phyloP scores from a whole-genome alignment of 2,113 vertebrate species.

The Lycaon pictus region DNA sequence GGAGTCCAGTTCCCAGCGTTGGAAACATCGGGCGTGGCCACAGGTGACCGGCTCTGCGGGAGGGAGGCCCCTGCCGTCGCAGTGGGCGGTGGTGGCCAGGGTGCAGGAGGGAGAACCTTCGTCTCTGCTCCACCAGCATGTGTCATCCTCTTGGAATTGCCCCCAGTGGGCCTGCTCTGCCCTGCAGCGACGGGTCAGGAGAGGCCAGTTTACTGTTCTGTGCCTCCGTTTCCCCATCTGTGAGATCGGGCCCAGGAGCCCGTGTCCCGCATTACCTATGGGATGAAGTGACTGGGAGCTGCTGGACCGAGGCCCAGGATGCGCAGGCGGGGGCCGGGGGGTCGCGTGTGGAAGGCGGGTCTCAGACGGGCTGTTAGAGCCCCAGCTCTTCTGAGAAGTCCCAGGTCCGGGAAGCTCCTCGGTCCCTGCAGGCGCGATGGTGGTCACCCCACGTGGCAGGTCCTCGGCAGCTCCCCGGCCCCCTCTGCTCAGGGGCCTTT shows the following conservation, averaged over 20 bases:
- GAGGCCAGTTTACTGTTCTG: accelerated
- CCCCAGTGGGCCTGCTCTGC: neutral
- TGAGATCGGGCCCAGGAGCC: neutral
- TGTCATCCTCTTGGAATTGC: neutral
- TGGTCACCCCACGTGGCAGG: no score
- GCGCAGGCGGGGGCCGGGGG: no score
- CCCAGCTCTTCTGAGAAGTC: accelerated
- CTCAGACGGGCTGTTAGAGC: neutral
- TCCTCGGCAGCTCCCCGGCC: no score
- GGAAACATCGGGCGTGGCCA: neutral
- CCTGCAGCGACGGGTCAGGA: neutral
- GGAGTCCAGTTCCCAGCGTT: neutral
- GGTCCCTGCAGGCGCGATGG: neutral
- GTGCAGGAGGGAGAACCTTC: neutral
- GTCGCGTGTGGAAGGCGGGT: neutral
- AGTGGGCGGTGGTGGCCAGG: neutral
- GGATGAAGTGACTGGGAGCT: neutral
- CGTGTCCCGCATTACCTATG: neutral
- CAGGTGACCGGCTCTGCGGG: neutral
- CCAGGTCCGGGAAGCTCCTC: neutral
- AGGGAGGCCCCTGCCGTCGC: neutral
- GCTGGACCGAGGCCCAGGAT: neutral
- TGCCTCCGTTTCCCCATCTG: neutral
- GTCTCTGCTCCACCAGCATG: accelerated
- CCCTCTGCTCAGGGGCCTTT: neutral